Evolutionary conservation across 2,888 invertebrate species (phyloP).

Genomic region (Cephus rjabovi): DNA sequence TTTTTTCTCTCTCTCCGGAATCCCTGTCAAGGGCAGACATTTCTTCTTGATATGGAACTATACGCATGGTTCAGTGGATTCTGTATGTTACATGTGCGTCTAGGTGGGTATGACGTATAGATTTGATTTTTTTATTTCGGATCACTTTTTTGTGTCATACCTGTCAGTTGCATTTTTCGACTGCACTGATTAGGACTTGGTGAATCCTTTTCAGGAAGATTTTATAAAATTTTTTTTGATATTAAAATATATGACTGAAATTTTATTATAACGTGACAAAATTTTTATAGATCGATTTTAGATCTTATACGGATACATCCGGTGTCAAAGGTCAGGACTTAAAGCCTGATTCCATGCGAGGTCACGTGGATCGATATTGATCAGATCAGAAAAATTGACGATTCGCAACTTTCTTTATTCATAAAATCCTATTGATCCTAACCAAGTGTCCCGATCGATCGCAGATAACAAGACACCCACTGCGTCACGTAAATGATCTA

Average conservation of each 20-base stretch:
- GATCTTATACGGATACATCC: no score
- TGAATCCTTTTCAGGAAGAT: not conserved
- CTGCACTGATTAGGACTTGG: not conserved
- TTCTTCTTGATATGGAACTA: not conserved
- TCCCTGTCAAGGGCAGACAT: not conserved
- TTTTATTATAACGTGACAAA: not conserved
- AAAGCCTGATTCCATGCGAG: no score
- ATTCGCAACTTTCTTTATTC: no score
- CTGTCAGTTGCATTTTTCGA: no score
- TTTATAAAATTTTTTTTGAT: not conserved
- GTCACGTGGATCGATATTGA: no score
- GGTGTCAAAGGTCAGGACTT: no score
- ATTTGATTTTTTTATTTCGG: not conserved
- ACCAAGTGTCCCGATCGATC: no score
- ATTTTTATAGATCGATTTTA: not conserved
- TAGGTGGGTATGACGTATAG: not conserved
- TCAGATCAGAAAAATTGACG: no score
- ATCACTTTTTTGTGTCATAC: not conserved
- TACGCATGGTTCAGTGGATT: not conserved
- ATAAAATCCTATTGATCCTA: no score
- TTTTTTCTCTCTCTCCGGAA: not conserved
- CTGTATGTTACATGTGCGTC: not conserved
- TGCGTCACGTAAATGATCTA: no score
- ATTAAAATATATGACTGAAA: not conserved
- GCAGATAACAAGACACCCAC: no score